phyloP scores from a whole-genome alignment of 2,797 vertebrate genomes.

The Gorsachius magnificus region DNA sequence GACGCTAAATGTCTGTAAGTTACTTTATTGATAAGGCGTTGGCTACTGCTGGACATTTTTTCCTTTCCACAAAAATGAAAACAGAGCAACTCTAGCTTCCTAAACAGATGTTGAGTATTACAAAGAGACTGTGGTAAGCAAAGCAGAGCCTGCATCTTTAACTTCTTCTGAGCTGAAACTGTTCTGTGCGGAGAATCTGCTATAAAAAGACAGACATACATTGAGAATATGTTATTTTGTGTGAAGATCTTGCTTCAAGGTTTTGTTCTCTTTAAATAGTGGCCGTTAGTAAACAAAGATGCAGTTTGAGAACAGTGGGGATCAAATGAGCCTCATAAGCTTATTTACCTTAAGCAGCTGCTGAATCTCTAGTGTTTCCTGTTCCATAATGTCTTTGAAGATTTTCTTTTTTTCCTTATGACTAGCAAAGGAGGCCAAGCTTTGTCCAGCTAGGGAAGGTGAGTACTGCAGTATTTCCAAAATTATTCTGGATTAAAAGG shows the following conservation, averaged over 20 bases:
- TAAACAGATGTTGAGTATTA: not conserved
- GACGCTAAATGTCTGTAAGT: not conserved
- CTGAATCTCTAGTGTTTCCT: not conserved
- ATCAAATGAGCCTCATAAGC: not conserved
- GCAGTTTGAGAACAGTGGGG: not conserved
- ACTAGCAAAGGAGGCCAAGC: not conserved
- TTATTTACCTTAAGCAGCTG: slow-evolving; percentile 45
- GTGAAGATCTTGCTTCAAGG: not conserved
- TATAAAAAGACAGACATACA: not conserved
- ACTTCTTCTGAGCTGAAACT: not conserved
- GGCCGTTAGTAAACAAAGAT: slow-evolving; percentile 15
- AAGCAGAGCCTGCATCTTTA: not conserved
- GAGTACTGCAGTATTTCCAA: not conserved
- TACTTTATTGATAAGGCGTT: not conserved
- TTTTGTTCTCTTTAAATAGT: slow-evolving; percentile 6
- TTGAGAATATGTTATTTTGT: not conserved
- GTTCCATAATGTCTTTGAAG: not conserved
- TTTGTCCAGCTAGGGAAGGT: not conserved
- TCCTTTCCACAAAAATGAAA: slow-evolving; percentile 30
- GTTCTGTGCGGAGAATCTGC: not conserved
- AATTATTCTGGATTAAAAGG: not conserved
- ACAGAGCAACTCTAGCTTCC: not conserved
- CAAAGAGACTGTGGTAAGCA: not conserved
- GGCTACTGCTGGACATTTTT: not conserved
- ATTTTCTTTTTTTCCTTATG: not conserved